A percentile compares a stretch with the other conserved stretches of the same genome.
These are phyloP conservation scores for Drosophila greeni DNA, from an alignment of 2,888 invertebrate genomes.

Conservation along the genomic window DNA sequence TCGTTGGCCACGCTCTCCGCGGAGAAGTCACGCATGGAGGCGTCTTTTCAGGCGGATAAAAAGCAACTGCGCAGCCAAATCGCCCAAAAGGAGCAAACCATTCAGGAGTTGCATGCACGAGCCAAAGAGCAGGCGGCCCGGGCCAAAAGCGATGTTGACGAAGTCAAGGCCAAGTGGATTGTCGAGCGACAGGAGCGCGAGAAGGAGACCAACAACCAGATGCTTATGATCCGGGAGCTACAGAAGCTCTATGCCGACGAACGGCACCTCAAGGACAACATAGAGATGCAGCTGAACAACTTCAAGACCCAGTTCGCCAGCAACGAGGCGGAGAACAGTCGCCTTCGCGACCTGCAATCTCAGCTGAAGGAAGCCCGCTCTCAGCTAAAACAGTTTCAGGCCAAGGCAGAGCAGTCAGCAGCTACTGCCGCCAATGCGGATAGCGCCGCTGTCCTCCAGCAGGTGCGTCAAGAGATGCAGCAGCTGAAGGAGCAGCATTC, in stretches of 20 bases:
- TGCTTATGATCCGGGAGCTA: conserved; percentile 88
- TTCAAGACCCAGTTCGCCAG: conserved; percentile 79
- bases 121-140: conserved; percentile 81
- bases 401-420: conserved; percentile 45
- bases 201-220: conserved; percentile 88
- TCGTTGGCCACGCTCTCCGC: conserved; percentile 88
- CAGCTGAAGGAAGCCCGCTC: conserved; percentile 84
- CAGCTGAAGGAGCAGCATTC: conserved; percentile 86
- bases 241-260: conserved; percentile 88
- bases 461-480: conserved; percentile 86
- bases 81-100: conserved; percentile 79
- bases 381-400: conserved; percentile 83
- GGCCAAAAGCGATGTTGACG: conserved; percentile 82
- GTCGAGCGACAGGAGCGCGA: conserved; percentile 90
- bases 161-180: conserved; percentile 85
- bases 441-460: conserved; percentile 80
- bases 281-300: conserved; percentile 83
- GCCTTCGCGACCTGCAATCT: conserved; percentile 80
- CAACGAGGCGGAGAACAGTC: conserved; percentile 75
- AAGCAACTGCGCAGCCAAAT: conserved; percentile 82
- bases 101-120: conserved; percentile 82
- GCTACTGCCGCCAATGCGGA: conserved; percentile 74
- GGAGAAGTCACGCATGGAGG: conserved; percentile 91
- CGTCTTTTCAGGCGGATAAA: conserved; percentile 87
- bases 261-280: conserved; percentile 85